Evolutionary conservation across 2,888 invertebrate species (phyloP).

Genomic region (Tricholauxania praeusta): DNA sequence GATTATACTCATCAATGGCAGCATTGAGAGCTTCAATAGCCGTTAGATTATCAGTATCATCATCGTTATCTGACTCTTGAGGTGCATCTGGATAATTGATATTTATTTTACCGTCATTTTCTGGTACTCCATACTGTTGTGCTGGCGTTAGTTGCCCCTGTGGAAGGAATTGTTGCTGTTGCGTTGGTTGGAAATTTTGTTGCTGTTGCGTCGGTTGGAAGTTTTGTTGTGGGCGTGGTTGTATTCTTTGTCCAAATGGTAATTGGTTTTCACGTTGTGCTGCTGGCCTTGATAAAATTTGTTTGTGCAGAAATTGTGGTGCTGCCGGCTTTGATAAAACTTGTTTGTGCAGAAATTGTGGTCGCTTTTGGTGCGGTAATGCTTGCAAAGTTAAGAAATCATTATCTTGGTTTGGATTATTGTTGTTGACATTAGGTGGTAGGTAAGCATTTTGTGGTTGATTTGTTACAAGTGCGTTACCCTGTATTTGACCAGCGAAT

Average conservation of each 20-base stretch:
- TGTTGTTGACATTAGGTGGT: conserved; percentile 48
- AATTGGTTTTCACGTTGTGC: conserved; percentile 14
- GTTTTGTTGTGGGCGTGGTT: conserved; percentile 37
- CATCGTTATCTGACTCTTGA: conserved; percentile 37
- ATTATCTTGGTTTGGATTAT: conserved; percentile 18
- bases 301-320: conserved; percentile 29
- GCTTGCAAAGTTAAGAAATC: conserved; percentile 42
- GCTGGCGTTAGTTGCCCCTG: conserved; percentile 39
- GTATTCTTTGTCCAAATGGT: conserved; percentile 30
- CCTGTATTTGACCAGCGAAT: conserved; percentile 55
- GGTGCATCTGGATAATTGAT: conserved; percentile 54
- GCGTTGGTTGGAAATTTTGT: conserved; percentile 39
- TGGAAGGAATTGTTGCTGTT: conserved; percentile 15
- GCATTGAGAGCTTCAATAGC: conserved; percentile 49
- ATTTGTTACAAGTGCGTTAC: conserved; percentile 32
- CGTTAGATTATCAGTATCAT: conserved; percentile 42
- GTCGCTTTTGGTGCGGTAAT: conserved; percentile 36
- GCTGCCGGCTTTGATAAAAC: conserved; percentile 38
- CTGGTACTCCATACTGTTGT: conserved; percentile 54
- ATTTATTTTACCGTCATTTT: conserved; percentile 40
- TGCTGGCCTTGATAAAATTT: conserved; percentile 19
- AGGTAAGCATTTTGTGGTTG: conserved; percentile 54
- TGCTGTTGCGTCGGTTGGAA: conserved; percentile 33
- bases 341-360: conserved; percentile 46
- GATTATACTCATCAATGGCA: conserved; percentile 48